These are phyloP conservation scores for Incurvaria masculella DNA, from an alignment of 2,888 invertebrate species.

Conservation along the genomic window DNA sequence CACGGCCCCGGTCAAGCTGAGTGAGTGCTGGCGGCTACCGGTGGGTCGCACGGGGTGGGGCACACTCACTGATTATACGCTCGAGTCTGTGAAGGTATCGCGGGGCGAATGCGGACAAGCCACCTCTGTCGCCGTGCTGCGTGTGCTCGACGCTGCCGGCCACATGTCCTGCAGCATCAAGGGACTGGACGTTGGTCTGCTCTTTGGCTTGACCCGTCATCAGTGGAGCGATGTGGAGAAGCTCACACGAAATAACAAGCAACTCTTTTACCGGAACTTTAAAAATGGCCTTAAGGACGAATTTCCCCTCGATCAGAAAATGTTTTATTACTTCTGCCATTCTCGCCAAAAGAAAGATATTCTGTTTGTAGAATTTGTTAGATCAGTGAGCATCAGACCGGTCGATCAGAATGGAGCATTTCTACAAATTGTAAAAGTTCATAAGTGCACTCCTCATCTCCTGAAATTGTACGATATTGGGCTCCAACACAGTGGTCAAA, in stretches of 20 bases:
- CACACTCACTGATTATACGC: constrained; percentile 34
- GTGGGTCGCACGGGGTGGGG: constrained; percentile 34
- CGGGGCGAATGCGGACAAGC: constrained; percentile 22
- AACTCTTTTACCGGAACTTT: constrained; percentile 46
- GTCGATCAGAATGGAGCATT: constrained; percentile 35
- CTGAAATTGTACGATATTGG: constrained; percentile 34
- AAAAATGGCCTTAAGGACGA: constrained; percentile 35
- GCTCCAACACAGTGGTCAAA: too few relatives aligned
- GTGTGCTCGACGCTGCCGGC: constrained; percentile 36
- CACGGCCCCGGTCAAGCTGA: constrained; percentile 30
- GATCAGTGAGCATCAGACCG: constrained; percentile 34
- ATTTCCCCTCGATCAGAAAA: constrained; percentile 35
- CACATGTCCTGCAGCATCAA: constrained; percentile 36
- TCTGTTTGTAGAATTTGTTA: constrained; percentile 31
- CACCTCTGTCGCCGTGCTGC: constrained; percentile 33
- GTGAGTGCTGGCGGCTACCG: constrained; percentile 30
- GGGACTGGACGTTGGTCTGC: constrained; percentile 29
- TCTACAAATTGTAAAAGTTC: constrained; percentile 33
- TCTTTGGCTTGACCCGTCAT: constrained; percentile 33
- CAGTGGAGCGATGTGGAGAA: constrained; percentile 41
- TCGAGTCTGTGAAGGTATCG: constrained; percentile 46
- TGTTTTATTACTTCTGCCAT: constrained; percentile 46
- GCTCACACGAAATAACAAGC: constrained; percentile 29
- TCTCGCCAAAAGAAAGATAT: constrained; percentile 32
- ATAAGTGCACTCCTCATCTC: constrained; percentile 27